These are phyloP conservation scores for Miltochrista miniata DNA, from an alignment of 2,888 invertebrate species.

Conservation along the genomic window DNA sequence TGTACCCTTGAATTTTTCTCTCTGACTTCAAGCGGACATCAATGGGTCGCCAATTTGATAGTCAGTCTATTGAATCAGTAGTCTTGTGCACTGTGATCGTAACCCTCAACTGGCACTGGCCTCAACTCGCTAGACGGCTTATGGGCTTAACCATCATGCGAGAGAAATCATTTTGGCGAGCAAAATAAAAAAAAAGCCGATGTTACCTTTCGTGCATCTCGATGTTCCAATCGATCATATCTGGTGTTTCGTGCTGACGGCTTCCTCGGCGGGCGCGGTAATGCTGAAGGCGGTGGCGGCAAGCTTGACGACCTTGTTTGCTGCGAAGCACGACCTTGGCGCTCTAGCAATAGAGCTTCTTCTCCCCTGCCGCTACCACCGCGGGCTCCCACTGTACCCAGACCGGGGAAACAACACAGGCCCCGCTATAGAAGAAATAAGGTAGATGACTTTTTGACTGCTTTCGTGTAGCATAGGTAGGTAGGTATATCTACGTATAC, in stretches of 20 bases:
- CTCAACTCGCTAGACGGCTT: too few species aligned
- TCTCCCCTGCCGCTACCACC: constrained; percentile 83
- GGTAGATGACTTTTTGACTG: not conserved
- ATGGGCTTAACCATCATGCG: too few species aligned
- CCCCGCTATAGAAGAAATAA: constrained; percentile 84
- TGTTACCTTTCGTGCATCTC: constrained; percentile 69
- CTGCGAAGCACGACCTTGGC: constrained; percentile 90
- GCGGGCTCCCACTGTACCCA: constrained; percentile 71
- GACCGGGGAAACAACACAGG: constrained; percentile 91
- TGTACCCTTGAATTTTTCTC: too few species aligned
- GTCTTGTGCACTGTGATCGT: too few species aligned
- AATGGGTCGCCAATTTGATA: too few species aligned
- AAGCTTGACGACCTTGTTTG: constrained; percentile 87
- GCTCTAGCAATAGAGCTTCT: constrained; percentile 89
- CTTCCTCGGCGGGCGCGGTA: constrained; percentile 88
- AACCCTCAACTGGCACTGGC: too few species aligned
- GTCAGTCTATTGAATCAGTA: too few species aligned
- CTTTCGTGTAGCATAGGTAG: too few species aligned
- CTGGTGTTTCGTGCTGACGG: constrained; percentile 83
- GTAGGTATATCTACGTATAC: too few species aligned
- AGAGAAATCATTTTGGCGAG: too few species aligned
- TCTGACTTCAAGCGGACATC: too few species aligned
- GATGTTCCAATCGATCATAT: constrained; percentile 85
- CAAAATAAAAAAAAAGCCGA: too few species aligned
- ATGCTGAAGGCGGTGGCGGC: constrained; percentile 88